A percentile compares a stretch with the other conserved stretches of the same genome.
Evolutionary conservation across 1,140 invertebrate genomes (phyloP).

Genomic region (Drosophila baimaii): DNA sequence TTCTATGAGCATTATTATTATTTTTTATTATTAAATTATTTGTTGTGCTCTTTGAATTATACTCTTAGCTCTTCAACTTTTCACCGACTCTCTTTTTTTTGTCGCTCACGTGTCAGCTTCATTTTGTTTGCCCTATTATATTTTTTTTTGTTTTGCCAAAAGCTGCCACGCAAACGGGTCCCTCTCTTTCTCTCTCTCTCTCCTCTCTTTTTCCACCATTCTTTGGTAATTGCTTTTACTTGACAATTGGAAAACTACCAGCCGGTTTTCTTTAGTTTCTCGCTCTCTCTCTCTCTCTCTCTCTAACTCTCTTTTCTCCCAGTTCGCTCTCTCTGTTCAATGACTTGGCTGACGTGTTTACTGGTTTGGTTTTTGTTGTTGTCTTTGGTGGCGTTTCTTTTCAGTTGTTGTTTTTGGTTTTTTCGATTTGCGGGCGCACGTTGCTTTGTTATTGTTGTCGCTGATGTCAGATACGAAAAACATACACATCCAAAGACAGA

Average conservation of each 20-base stretch:
- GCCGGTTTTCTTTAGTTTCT: conserved; percentile 50
- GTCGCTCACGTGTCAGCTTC: conserved; percentile 45
- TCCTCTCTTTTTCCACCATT: conserved; percentile 15
- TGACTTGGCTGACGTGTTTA: conserved; percentile 67
- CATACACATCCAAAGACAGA: conserved; percentile 23
- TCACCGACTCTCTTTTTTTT: conserved; percentile 10
- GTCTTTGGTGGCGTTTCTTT: conserved; percentile 30
- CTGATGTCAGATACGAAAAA: conserved; percentile 69
- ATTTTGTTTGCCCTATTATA: conserved; percentile 33
- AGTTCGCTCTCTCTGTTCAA: conserved; percentile 22
- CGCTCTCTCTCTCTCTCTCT: conserved; percentile 18
- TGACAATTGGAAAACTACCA: conserved; percentile 60
- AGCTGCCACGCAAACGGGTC: conserved; percentile 61
- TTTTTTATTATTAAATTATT: conserved; percentile 8
- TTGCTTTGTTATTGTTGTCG: conserved; percentile 77
- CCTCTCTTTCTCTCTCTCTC: conserved; percentile 18
- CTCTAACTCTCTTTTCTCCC: conserved; percentile 19
- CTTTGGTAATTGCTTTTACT: conserved; percentile 44
- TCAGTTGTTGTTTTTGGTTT: conserved; percentile 35
- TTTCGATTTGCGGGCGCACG: conserved; percentile 58
- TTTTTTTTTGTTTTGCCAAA: conserved; percentile 42
- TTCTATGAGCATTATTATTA: not conserved
- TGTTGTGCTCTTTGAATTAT: not conserved
- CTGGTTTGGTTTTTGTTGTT: conserved; percentile 59
- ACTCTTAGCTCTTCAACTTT: not conserved